These are phyloP conservation scores for Neolamprologus longior DNA, from an alignment of 2,113 vertebrate genomes.

Conservation along the genomic window DNA sequence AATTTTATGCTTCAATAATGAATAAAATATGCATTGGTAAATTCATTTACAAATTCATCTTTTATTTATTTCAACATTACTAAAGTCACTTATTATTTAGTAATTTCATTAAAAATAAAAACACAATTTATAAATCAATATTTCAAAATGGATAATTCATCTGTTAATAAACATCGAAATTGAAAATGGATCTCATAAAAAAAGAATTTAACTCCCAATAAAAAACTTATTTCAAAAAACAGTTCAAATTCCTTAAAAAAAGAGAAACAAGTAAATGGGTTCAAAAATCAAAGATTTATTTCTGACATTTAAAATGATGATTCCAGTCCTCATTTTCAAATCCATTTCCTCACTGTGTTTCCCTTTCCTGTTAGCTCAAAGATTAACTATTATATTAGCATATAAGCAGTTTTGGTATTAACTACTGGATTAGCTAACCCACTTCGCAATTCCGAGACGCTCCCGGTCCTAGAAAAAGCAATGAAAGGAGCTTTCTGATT, in stretches of 20 bases:
- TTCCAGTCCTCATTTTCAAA: neutral
- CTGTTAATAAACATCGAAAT: neutral
- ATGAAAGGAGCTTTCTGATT: neutral
- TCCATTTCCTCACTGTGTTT: neutral
- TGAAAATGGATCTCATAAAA: neutral
- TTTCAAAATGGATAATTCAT: neutral
- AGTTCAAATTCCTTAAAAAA: neutral
- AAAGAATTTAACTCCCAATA: neutral
- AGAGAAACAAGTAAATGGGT: neutral
- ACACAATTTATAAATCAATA: neutral
- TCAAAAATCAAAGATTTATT: neutral
- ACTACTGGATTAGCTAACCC: neutral
- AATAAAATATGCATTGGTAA: neutral
- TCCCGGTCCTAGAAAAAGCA: neutral
- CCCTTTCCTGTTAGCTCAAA: neutral
- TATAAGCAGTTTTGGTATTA: neutral
- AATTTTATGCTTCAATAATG: neutral
- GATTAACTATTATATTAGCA: neutral
- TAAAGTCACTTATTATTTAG: neutral
- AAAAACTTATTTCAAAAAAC: neutral
- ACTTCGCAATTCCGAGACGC: neutral
- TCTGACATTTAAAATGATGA: neutral
- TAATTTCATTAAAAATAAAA: neutral
- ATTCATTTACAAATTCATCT: neutral
- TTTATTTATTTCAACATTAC: neutral